phyloP scores from a whole-genome alignment of 2,113 vertebrate species.

The Salvelinus alpinus region DNA sequence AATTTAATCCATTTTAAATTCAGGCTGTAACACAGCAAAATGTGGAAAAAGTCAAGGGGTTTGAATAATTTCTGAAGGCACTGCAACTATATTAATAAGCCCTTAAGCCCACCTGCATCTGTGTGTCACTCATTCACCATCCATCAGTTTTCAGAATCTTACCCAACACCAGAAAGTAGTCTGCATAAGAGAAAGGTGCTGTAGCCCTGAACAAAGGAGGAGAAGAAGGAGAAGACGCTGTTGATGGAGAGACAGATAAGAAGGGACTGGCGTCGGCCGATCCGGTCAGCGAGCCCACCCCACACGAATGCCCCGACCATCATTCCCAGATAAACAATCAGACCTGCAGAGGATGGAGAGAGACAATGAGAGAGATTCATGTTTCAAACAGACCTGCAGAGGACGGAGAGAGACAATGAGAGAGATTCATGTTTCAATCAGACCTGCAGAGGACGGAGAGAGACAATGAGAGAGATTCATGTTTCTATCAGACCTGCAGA shows the following conservation, averaged over 20 bases:
- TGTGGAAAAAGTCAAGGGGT: too few species aligned
- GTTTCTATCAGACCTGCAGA: constrained; percentile 82
- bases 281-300: constrained; percentile 92
- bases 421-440: constrained; percentile 69
- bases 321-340: constrained; percentile 95
- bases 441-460: constrained; percentile 68
- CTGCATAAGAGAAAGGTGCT: constrained; percentile 97
- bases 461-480: neutral
- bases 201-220: constrained; percentile 97
- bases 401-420: neutral
- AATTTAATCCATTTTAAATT: too few species aligned
- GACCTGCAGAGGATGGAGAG: constrained; percentile 68
- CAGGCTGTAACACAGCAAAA: too few species aligned
- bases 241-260: constrained; percentile 98
- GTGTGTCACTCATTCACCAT: too few species aligned
- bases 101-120: too few species aligned
- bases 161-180: constrained; percentile 95
- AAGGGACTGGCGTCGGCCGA: constrained; percentile 92
- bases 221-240: constrained; percentile 97
- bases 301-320: constrained; percentile 97
- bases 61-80: too few species aligned
- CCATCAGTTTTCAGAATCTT: constrained; percentile 39
- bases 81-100: too few species aligned
- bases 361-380: neutral
- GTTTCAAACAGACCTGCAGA: neutral